A percentile compares a stretch with the other conserved stretches of the same genome.
Conservation (phyloP, 2,113 vertebrate genomes). For the Psephotus haematonotus region DNA sequence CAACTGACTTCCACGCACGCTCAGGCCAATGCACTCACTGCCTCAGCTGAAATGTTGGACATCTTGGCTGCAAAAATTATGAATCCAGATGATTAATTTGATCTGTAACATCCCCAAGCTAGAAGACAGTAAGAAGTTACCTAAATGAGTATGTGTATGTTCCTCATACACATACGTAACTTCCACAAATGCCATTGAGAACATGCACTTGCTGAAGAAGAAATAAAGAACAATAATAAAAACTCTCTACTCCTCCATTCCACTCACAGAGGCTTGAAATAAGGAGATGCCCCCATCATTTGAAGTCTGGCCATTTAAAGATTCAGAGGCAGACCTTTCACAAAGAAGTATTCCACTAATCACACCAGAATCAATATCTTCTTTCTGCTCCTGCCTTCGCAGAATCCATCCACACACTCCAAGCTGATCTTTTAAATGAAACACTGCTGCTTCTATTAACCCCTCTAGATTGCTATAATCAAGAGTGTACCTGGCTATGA, state of each 20-base stretch:
- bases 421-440: conserved; percentile 2
- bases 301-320: not conserved
- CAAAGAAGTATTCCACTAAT: not conserved
- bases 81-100: not conserved
- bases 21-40: not conserved
- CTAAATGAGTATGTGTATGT: not conserved
- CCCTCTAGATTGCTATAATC: conserved; percentile 16
- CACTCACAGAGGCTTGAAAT: not conserved
- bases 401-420: not conserved
- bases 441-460: conserved; percentile 29
- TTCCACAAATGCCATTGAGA: not conserved
- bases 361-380: not conserved
- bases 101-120: not conserved
- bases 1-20: not conserved
- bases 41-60: not conserved
- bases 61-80: not conserved
- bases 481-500: conserved; percentile 15
- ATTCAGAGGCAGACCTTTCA: not conserved
- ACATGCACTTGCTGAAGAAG: not conserved
- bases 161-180: not conserved
- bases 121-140: not conserved
- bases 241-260: not conserved
- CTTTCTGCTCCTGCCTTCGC: not conserved
- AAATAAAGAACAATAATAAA: not conserved
- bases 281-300: not conserved